Conservation (phyloP, 2,113 vertebrate genomes). For the Tauraco erythrolophus region DNA sequence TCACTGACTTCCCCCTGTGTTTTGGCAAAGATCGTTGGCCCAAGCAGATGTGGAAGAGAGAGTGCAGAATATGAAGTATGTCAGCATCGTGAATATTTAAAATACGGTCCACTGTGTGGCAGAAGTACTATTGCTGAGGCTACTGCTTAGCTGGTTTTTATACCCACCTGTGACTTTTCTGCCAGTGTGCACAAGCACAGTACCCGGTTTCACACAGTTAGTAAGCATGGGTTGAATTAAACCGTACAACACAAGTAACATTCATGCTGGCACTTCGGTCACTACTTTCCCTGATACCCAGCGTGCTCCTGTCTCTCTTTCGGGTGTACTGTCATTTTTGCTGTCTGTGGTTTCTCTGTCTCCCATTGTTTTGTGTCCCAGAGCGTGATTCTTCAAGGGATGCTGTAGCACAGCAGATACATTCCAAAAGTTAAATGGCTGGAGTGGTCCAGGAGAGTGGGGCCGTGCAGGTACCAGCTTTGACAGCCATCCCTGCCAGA, state of each 20-base stretch:
- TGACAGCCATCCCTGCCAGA: accelerated
- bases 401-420: neutral
- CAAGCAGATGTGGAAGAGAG: conserved; percentile 15
- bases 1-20: neutral
- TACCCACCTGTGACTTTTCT: neutral
- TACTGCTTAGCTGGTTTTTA: neutral
- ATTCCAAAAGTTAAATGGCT: neutral
- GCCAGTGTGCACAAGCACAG: neutral
- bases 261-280: neutral
- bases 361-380: neutral
- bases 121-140: neutral
- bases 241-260: accelerated
- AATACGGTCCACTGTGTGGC: neutral
- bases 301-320: neutral
- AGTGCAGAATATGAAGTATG: neutral
- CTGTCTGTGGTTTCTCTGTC: neutral
- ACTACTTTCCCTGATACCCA: neutral
- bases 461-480: neutral
- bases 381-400: neutral
- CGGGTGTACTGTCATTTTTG: neutral
- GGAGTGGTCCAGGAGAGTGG: neutral
- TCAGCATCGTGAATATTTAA: conserved; percentile 21
- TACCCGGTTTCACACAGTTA: neutral
- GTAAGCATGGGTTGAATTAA: neutral
- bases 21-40: conserved; percentile 30